phyloP scores from a whole-genome alignment of 2,888 invertebrate genomes.

The Caenorhabditis wallacei region DNA sequence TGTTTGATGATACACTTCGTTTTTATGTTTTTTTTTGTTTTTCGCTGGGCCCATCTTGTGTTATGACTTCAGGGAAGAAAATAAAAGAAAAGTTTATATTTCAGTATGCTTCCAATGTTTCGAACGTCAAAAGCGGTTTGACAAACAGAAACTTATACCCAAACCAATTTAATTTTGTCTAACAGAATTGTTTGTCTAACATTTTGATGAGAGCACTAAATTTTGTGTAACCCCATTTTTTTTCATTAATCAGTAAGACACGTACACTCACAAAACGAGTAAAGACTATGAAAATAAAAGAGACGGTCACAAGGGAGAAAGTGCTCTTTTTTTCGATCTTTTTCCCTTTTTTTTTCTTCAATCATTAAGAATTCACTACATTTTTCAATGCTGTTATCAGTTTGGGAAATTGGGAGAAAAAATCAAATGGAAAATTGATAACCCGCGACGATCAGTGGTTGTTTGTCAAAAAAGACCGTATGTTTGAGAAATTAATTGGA shows the following conservation, averaged over 20 bases:
- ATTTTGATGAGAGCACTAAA: conserved; percentile 36
- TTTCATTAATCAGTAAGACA: conserved; percentile 38
- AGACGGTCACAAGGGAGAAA: conserved; percentile 32
- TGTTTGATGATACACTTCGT: conserved; percentile 46
- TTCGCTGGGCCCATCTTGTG: conserved; percentile 1
- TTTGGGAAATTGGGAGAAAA: conserved; percentile 5
- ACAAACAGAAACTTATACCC: conserved; percentile 29
- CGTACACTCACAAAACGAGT: conserved; percentile 33
- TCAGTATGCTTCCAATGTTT: neutral
- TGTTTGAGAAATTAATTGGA: neutral
- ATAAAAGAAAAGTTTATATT: neutral
- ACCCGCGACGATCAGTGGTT: conserved; percentile 24
- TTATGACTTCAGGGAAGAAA: neutral
- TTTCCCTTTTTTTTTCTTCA: conserved; percentile 6
- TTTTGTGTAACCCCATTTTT: conserved; percentile 36
- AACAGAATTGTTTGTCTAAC: conserved; percentile 7
- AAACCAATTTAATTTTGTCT: neutral
- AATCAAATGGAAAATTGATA: conserved; percentile 21
- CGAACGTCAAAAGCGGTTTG: conserved; percentile 36
- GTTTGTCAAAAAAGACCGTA: conserved; percentile 10
- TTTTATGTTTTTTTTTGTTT: conserved; percentile 4
- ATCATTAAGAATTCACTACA: conserved; percentile 33
- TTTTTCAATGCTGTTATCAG: conserved; percentile 30
- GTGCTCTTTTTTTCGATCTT: conserved; percentile 8
- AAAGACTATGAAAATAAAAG: conserved; percentile 21